Evolutionary conservation across 1,140 invertebrate genomes (phyloP), one percentile per base, ranked within the genome.

Genomic region (Arion vulgaris): DNA sequence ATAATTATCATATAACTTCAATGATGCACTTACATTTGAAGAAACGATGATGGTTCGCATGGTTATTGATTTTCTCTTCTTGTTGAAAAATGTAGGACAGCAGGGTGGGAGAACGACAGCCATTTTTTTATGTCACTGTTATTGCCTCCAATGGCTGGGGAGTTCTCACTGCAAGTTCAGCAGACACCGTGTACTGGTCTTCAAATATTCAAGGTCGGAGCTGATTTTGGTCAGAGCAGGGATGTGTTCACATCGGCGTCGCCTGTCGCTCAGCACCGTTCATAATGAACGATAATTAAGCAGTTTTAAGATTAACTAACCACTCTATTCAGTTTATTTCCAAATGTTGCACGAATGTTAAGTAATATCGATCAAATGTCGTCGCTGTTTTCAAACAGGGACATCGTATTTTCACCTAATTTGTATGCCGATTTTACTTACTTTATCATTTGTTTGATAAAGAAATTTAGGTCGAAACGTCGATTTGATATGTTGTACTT

Each of bases 121-220:
- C 62, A 66, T 66, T 66, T 66, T 57, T 66, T 66, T 66, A 66
- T 66, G 62, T 66, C 28, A 66, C 62, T 66, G n/a, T 66, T 66
- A 34, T 28, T 66, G 32, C 62, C 62, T 66, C 28, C 62, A 66
- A 66, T n/a, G n/a, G 62, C 62, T 66, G 62, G n/a, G 62, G 62
- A 66, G 62, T 17, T 66, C 62, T 66, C 62, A 66, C 28, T 66
- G 62, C 62, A 32, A 66, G 5, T 57, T 57, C 62, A 32, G n/a
- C n/a, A 66, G 53, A 57, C 53, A 19, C 23, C 53, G 53, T 19
- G 53, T 32, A 32, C 15, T 32, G 62, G 28, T 66, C 62, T 66
- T 66, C 51, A 57, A 66, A 34, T 28, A 66, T 28, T 66, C 62
- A 66, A 66, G 62, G 62, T 32, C 28, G 62, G 11, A 66, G n/a